A percentile compares a stretch with the other conserved stretches of the same genome.
These are phyloP conservation scores for Gallinago nigripennis DNA, from an alignment of 2,797 vertebrate species.

Conservation along the genomic window DNA sequence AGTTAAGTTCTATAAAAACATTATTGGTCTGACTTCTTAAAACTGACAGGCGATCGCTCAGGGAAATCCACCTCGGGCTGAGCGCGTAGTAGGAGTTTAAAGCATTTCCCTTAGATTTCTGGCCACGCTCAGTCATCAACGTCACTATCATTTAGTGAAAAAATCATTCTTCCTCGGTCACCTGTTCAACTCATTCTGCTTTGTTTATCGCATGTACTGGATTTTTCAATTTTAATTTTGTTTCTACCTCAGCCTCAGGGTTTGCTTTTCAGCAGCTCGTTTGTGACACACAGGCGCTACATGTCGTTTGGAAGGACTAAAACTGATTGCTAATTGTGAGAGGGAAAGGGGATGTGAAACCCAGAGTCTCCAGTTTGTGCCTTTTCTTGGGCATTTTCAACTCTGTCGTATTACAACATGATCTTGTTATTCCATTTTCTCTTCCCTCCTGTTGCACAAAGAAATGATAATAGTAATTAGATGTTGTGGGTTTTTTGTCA, in stretches of 20 bases:
- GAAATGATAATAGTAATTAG: background rate
- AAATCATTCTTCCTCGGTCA: background rate
- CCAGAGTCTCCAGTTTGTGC: background rate
- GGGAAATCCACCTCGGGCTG: background rate
- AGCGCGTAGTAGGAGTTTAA: background rate
- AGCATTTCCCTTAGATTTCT: background rate
- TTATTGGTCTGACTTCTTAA: background rate
- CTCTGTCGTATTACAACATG: accelerated
- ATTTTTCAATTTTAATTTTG: background rate
- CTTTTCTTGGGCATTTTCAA: background rate
- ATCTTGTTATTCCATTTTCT: background rate
- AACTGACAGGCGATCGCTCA: background rate
- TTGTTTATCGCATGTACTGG: background rate
- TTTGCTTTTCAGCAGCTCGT: background rate
- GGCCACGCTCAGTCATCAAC: background rate
- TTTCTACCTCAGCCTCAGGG: background rate
- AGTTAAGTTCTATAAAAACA: background rate
- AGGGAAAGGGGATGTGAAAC: background rate
- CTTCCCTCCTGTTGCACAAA: background rate
- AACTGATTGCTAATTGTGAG: background rate
- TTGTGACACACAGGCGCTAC: background rate
- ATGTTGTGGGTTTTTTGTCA: background rate
- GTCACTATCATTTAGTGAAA: background rate
- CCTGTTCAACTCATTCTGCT: background rate
- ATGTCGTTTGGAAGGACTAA: accelerated